These are phyloP conservation scores for Spatula versicolor DNA, from an alignment of 2,797 vertebrate species.

Conservation along the genomic window DNA sequence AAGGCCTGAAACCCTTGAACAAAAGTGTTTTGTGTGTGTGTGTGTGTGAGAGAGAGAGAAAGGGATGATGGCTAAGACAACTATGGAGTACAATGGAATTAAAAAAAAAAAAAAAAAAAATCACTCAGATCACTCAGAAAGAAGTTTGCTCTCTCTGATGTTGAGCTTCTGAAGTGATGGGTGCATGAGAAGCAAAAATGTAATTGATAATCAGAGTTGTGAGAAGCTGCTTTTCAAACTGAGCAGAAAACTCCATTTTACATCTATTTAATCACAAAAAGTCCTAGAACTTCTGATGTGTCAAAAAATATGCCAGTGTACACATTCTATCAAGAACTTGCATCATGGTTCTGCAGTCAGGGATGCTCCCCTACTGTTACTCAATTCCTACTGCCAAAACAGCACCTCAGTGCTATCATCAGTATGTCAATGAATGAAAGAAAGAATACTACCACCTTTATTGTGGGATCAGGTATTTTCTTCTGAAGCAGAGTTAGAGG, in stretches of 20 bases:
- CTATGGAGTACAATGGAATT: neutral
- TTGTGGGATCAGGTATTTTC: neutral
- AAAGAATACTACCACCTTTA: neutral
- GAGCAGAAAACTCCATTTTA: constrained; percentile 17
- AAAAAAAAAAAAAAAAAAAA: neutral
- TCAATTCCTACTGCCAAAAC: neutral
- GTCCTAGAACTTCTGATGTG: neutral
- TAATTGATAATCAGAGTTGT: neutral
- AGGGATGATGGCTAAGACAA: neutral
- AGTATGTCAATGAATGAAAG: neutral
- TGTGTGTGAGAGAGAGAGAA: neutral
- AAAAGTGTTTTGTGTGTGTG: neutral
- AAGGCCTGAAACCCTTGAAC: neutral
- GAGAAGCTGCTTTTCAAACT: constrained; percentile 1
- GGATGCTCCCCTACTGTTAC: neutral
- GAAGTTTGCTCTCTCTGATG: neutral
- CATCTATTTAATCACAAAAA: neutral
- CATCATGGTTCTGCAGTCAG: neutral
- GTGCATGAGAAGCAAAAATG: neutral
- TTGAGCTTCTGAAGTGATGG: neutral
- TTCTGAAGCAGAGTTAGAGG: neutral
- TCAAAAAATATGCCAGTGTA: constrained; percentile 3
- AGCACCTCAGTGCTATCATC: neutral
- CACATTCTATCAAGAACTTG: neutral
- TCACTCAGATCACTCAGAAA: neutral